phyloP scores from a whole-genome alignment of 2,113 vertebrate genomes.

The Daubentonia madagascariensis region DNA sequence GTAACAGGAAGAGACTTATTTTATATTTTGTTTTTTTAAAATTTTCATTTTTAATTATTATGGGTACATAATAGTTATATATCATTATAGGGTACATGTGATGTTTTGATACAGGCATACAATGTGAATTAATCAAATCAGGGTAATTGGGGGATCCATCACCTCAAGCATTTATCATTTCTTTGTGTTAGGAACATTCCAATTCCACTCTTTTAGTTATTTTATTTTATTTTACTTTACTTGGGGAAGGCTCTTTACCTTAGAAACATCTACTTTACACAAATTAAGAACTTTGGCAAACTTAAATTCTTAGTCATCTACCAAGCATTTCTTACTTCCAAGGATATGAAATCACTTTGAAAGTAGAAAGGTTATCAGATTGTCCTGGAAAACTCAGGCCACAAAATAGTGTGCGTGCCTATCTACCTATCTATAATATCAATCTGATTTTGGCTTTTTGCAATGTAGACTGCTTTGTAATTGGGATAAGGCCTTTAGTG shows the following conservation, averaged over 20 bases:
- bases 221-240: neutral
- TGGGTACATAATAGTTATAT: too few species aligned
- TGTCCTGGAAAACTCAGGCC: neutral
- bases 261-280: neutral
- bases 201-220: too few species aligned
- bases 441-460: neutral
- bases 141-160: too few species aligned
- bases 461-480: neutral
- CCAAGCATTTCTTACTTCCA: neutral
- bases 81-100: too few species aligned
- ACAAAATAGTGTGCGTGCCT: neutral
- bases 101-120: too few species aligned
- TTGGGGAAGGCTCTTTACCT: neutral
- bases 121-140: too few species aligned
- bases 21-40: neutral
- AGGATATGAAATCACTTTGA: neutral
- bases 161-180: too few species aligned
- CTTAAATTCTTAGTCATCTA: slow-evolving; percentile 18
- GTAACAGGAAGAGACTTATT: neutral
- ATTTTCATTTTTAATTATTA: too few species aligned
- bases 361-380: neutral
- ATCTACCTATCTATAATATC: neutral
- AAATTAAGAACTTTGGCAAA: neutral
- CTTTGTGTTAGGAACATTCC: too few species aligned
- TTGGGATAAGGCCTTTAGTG: neutral